Base-by-base conservation (phyloP, 1,140 invertebrate genomes). In the Ceratoteleas bidentatus region DNA sequence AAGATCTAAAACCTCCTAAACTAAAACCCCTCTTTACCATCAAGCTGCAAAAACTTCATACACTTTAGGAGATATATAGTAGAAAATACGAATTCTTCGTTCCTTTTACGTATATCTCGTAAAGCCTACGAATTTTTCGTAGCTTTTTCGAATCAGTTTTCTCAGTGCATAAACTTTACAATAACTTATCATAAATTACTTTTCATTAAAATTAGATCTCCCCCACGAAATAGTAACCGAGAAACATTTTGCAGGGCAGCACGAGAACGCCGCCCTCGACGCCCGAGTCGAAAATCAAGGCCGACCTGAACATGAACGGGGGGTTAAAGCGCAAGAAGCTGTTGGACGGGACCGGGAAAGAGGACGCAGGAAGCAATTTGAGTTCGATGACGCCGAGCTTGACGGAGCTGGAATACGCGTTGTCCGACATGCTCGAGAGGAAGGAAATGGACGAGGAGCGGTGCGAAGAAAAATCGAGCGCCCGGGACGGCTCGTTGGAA, bases 371-470 rank as follows among this genome's bases (percentile, higher is more conserved):
- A 36, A 88, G 87, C 54, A 90, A 91, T 65, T 66, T 88, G 10
- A 90, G 87, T 56, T 91, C 90, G 56, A 91, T 89, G 89, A 91
- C 90, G 15, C 90, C 91, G 6, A 91, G 90, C 47, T 84, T 92
- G 15, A 90, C 85, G 24, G 91, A 92, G 68, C 50, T 92, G 36
- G 90, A 91, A 60, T 89, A 81, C 5, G 90, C 90, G 2, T 84
- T 91, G 16, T 90, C 88, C 11, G 89, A 91, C 56, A 90, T 92
- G 87, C 60, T 91, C 5, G 91, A 91, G 62, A 87, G 85, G 40
- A 88, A 89, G 24, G 89, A 90, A 36, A 81, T 83, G 16, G 66
- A 74, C 9, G 81, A 75, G 4, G 85, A 84, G n/a, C 43, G 40
- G 14, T 54, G 58, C n/a, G 70, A 66, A 40, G 75, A 84, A 33